Conservation (phyloP, 2,113 vertebrate species). For the Alethe diademata region DNA sequence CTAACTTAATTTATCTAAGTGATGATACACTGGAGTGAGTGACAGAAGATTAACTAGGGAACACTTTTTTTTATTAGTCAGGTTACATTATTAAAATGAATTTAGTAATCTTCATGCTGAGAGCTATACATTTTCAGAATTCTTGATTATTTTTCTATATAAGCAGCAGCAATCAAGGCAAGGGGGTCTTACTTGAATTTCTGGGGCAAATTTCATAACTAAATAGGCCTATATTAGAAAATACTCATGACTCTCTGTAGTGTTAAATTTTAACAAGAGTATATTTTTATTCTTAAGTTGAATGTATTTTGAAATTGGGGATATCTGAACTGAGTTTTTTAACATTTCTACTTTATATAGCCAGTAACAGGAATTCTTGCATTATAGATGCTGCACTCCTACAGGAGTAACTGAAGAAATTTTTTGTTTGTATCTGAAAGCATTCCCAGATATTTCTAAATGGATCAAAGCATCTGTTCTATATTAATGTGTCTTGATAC, state of each 20-base stretch:
- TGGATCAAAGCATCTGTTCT: not conserved
- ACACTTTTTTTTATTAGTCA: not conserved
- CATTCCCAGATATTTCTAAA: not conserved
- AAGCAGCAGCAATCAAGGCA: not conserved
- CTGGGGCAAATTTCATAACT: not conserved
- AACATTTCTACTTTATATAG: not conserved
- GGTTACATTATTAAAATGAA: constrained; percentile 17
- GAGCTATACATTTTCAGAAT: not conserved
- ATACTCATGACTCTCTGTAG: not conserved
- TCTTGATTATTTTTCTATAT: not conserved
- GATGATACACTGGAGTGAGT: not conserved
- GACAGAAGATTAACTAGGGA: constrained; percentile 20
- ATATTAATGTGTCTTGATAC: not conserved
- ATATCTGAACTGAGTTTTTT: not conserved
- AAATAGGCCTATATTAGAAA: not conserved
- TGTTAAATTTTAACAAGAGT: not conserved
- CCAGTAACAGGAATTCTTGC: not conserved
- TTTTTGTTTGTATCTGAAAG: not conserved
- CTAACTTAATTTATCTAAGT: constrained; percentile 42
- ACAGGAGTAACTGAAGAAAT: not conserved
- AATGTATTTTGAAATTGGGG: not conserved
- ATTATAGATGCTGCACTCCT: not conserved
- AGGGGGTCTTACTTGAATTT: not conserved
- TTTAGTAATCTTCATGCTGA: not conserved
- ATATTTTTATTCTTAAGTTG: not conserved